A percentile compares a stretch with the other conserved stretches of the same genome.
Conservation (phyloP, 2,797 vertebrate species). For the Picus viridis region DNA sequence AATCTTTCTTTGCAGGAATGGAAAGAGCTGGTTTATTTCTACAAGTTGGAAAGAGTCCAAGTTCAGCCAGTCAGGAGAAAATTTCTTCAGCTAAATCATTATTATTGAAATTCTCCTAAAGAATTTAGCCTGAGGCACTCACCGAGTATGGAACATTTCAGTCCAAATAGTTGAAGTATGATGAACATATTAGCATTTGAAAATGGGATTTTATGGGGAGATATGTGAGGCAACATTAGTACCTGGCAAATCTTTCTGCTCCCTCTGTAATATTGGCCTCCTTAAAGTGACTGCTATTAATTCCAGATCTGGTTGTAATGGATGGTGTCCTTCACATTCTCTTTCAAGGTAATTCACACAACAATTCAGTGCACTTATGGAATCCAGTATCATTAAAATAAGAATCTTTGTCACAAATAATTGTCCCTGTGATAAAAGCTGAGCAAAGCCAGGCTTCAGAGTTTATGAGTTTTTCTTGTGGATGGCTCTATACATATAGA, state of each 20-base stretch:
- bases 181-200: background rate
- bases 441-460: background rate
- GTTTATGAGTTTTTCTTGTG: background rate
- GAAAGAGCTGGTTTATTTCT: background rate
- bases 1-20: background rate
- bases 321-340: background rate
- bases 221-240: background rate
- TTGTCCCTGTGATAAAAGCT: background rate
- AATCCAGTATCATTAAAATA: background rate
- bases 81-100: background rate
- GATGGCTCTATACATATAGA: background rate
- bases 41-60: background rate
- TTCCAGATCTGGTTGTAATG: background rate
- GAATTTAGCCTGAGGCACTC: background rate
- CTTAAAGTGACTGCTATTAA: background rate
- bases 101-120: conserved; percentile 11
- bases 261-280: fast-evolving
- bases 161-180: background rate
- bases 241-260: background rate
- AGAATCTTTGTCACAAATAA: background rate
- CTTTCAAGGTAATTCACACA: background rate
- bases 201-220: background rate
- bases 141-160: background rate
- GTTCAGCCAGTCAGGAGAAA: background rate
- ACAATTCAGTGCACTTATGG: background rate